Conservation (phyloP, 2,113 vertebrate species). For the Anguilla rostrata region DNA sequence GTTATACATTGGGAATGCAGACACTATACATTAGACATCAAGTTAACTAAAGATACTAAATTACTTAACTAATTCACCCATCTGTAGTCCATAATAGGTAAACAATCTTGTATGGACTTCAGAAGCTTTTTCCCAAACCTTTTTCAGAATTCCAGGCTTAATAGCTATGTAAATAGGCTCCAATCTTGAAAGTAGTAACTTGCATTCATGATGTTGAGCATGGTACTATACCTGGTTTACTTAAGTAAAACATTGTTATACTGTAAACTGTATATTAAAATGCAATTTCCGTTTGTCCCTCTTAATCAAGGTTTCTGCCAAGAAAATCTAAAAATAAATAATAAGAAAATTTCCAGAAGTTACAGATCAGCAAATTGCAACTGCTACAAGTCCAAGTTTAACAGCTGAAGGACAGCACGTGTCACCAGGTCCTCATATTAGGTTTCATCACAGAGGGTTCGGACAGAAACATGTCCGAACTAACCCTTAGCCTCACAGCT, state of each 20-base stretch:
- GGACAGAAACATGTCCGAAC: background rate
- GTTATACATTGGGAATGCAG: background rate
- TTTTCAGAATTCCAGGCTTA: too few species aligned
- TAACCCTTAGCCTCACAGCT: background rate
- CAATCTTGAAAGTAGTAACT: background rate
- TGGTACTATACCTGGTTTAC: too few species aligned
- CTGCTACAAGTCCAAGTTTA: background rate
- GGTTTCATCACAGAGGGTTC: background rate
- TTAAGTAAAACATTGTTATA: too few species aligned
- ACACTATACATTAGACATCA: background rate
- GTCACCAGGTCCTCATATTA: background rate
- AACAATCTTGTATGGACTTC: background rate
- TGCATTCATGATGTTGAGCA: background rate
- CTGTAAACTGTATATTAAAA: too few species aligned
- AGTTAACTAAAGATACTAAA: background rate
- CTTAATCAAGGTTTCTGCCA: background rate
- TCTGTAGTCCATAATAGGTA: background rate
- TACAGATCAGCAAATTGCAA: background rate
- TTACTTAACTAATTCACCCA: background rate
- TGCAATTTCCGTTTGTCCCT: background rate
- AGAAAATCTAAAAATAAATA: background rate
- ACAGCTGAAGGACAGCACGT: background rate
- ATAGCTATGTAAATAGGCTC: background rate
- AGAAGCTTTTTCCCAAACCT: background rate
- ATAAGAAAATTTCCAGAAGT: background rate